These are phyloP conservation scores for Ailuropoda melanoleuca DNA, from an alignment of 2,113 vertebrate species.

Conservation along the genomic window DNA sequence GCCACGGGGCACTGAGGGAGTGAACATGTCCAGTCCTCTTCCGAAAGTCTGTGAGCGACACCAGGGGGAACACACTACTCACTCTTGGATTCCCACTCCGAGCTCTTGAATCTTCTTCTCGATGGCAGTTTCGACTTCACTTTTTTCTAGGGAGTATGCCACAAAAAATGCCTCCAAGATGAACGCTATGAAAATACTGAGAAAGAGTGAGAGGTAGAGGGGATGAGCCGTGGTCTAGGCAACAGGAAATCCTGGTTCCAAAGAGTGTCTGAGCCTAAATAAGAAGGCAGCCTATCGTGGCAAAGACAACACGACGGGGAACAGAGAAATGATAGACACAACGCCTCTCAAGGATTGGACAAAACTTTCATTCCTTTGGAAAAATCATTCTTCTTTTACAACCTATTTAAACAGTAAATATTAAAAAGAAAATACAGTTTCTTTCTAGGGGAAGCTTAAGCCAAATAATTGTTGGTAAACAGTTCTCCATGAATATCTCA, in stretches of 20 bases:
- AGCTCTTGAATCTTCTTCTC: constrained; percentile 96
- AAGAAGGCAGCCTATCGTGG: background rate
- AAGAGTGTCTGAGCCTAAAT: background rate
- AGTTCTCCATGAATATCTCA: background rate
- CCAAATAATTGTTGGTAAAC: background rate
- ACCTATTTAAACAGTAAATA: background rate
- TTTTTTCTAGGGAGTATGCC: constrained; percentile 93
- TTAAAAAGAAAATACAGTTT: background rate
- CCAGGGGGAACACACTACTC: constrained; percentile 64
- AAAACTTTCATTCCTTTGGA: background rate
- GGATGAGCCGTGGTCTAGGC: background rate
- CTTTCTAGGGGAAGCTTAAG: background rate
- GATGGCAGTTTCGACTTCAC: constrained; percentile 93
- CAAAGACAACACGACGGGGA: background rate
- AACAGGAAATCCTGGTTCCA: background rate
- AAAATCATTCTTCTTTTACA: background rate
- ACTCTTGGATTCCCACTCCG: constrained; percentile 91
- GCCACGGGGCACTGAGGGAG: rapidly evolving
- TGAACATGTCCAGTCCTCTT: rapidly evolving
- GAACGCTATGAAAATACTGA: constrained; percentile 96
- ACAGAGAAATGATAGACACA: background rate
- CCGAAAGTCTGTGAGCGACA: rapidly evolving
- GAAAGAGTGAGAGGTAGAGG: background rate
- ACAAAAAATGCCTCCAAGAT: constrained; percentile 96
- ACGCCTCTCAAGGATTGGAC: background rate